Evolutionary conservation across 2,888 invertebrate species (phyloP).

Genomic region (Erynnis tages): DNA sequence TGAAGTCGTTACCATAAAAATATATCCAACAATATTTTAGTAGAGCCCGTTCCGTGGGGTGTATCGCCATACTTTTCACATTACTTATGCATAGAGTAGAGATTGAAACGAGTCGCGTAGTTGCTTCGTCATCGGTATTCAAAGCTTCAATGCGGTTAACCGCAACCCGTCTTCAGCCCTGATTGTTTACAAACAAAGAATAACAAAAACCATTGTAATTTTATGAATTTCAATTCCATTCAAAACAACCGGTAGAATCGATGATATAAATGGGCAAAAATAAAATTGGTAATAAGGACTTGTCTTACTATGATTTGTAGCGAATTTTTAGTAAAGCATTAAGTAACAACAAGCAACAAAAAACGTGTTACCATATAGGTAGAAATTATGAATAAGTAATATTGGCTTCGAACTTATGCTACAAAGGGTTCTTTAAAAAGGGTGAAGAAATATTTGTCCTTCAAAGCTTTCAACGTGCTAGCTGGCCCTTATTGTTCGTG

Average conservation of each 20-base stretch:
- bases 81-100: constrained; percentile 80
- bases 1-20: constrained; percentile 70
- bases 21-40: constrained; percentile 30
- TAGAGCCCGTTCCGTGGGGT: constrained; percentile 56
- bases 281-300: background rate
- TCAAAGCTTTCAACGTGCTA: no score
- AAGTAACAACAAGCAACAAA: no score
- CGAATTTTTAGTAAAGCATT: no score
- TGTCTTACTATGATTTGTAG: background rate
- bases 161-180: constrained; percentile 60
- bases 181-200: constrained; percentile 71
- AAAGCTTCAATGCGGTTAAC: constrained; percentile 65
- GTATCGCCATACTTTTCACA: constrained; percentile 73
- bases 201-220: constrained; percentile 40
- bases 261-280: constrained; percentile 9
- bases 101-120: constrained; percentile 76
- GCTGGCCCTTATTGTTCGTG: no score
- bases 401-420: no score
- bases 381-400: no score
- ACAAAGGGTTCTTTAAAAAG: no score
- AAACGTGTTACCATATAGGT: no score
- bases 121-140: constrained; percentile 75
- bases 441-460: no score
- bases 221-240: constrained; percentile 33
- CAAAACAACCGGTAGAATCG: constrained; percentile 19